Evolutionary conservation across 2,888 invertebrate species (phyloP).

Genomic region (Lamproptera curius): DNA sequence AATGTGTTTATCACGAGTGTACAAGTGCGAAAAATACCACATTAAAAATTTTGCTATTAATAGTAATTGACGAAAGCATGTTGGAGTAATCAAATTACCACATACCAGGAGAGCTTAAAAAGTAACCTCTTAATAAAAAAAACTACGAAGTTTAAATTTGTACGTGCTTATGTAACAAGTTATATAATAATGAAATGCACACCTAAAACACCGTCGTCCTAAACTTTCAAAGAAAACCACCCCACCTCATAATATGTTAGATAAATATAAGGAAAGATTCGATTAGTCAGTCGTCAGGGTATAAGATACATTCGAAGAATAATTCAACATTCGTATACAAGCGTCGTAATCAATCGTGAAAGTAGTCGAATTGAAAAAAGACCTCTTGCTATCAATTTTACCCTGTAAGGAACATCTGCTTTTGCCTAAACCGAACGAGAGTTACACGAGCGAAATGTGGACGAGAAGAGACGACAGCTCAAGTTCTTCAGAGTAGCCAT

Average conservation of each 20-base stretch:
- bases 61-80: too few relatives aligned
- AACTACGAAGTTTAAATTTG: too few relatives aligned
- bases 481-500: constrained; percentile 94
- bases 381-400: background rate
- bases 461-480: constrained; percentile 94
- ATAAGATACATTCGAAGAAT: background rate
- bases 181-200: too few relatives aligned
- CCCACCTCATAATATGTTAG: background rate
- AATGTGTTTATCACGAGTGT: too few relatives aligned
- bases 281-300: constrained; percentile 13
- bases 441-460: constrained; percentile 61
- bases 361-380: background rate
- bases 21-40: too few relatives aligned
- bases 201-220: background rate
- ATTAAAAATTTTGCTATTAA: too few relatives aligned
- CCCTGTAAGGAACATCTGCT: constrained; percentile 15
- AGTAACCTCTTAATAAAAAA: too few relatives aligned
- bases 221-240: background rate
- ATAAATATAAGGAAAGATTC: constrained; percentile 8
- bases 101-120: too few relatives aligned
- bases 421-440: background rate
- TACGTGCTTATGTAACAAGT: too few relatives aligned
- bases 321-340: background rate
- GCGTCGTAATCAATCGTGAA: background rate
- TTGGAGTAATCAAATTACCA: too few relatives aligned